A percentile compares a stretch with the other conserved stretches of the same genome.
Evolutionary conservation across 2,113 vertebrate genomes (phyloP).

Genomic region (Trematomus loennbergii): DNA sequence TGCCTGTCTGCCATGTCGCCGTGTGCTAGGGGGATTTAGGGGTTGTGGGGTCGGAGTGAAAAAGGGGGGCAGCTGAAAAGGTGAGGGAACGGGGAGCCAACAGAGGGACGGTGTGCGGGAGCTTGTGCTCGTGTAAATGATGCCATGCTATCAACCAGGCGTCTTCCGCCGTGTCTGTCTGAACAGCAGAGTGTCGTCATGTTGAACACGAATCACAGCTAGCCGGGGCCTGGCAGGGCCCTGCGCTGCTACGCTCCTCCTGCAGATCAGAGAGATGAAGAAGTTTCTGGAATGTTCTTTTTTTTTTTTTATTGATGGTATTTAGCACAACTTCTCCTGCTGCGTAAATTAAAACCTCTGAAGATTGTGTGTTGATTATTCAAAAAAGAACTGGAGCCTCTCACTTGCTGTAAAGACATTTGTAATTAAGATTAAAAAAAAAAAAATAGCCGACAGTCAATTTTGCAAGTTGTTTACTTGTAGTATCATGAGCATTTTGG

Average conservation of each 20-base stretch:
- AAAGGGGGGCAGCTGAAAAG: slow-evolving; percentile 42
- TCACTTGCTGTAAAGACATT: slow-evolving; percentile 63
- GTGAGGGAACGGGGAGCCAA: slow-evolving; percentile 54
- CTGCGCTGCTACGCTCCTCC: slow-evolving; percentile 21
- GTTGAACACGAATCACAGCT: slow-evolving; percentile 79
- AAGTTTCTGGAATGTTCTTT: slow-evolving; percentile 44
- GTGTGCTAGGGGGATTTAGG: slow-evolving; percentile 78
- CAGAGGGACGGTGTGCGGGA: slow-evolving; percentile 55
- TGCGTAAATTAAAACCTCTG: slow-evolving; percentile 79
- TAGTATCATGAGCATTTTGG: slow-evolving; percentile 12
- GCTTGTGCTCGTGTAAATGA: slow-evolving; percentile 59
- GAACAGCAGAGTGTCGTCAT: slow-evolving; percentile 81
- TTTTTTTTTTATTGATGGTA: slow-evolving; percentile 52
- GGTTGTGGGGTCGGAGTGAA: slow-evolving; percentile 71
- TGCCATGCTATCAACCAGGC: slow-evolving; percentile 58
- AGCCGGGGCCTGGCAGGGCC: slow-evolving; percentile 58
- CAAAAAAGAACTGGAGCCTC: slow-evolving; percentile 61
- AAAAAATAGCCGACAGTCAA: slow-evolving; percentile 57
- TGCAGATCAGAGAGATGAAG: slow-evolving; percentile 25
- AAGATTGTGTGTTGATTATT: slow-evolving; percentile 79
- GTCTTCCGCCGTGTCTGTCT: slow-evolving; percentile 80
- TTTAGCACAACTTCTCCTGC: slow-evolving; percentile 79
- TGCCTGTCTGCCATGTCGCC: slow-evolving; percentile 82
- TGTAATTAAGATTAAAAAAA: slow-evolving; percentile 69
- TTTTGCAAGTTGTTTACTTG: slow-evolving; percentile 13